phyloP scores from a whole-genome alignment of 2,797 vertebrate genomes.

The Girardinus metallicus region DNA sequence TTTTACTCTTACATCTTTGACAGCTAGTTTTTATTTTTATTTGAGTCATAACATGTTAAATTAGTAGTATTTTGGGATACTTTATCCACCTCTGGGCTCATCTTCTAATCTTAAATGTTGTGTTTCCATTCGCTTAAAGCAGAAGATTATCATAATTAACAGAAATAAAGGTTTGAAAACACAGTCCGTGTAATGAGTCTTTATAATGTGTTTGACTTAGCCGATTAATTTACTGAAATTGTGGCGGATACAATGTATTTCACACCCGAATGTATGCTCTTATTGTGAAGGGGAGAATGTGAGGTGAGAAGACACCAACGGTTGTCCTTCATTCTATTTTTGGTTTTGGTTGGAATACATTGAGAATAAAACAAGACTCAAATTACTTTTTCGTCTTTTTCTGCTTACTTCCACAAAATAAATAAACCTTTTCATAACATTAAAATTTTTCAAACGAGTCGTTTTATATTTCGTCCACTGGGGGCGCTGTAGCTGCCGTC shows the following conservation, averaged over 20 bases:
- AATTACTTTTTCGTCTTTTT: too few species aligned
- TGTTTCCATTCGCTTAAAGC: background rate
- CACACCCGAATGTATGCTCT: too few species aligned
- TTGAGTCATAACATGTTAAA: background rate
- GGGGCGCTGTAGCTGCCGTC: conserved; percentile 26
- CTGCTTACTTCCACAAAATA: too few species aligned
- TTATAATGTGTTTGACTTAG: background rate
- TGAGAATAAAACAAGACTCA: too few species aligned
- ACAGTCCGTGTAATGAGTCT: background rate
- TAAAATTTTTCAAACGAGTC: background rate
- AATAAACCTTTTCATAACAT: background rate
- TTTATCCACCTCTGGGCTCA: background rate
- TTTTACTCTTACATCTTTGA: background rate
- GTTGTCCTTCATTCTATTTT: too few species aligned
- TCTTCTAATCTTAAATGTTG: background rate
- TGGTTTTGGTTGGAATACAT: too few species aligned
- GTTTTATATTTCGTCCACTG: background rate
- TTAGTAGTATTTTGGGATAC: background rate
- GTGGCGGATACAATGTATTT: too few species aligned
- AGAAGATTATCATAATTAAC: background rate
- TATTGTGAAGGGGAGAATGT: too few species aligned
- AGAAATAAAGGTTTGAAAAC: background rate
- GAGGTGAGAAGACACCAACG: too few species aligned
- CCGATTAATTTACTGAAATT: too few species aligned
- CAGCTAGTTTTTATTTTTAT: background rate